Evolutionary conservation across 1,140 invertebrate species (phyloP).

Genomic region (Hyles vespertilio): DNA sequence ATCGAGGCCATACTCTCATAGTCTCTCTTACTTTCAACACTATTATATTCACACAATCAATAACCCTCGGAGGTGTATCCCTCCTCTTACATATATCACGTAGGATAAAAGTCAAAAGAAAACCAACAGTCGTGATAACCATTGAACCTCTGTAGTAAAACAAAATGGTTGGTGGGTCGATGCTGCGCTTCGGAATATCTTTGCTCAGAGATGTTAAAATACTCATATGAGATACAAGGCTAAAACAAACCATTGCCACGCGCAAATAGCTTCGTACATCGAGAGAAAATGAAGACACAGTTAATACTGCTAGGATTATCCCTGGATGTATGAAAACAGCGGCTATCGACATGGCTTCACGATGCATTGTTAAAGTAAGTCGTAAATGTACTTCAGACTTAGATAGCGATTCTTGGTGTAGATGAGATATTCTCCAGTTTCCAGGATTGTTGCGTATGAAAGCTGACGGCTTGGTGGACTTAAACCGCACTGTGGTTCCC

Average conservation of each 20-base stretch:
- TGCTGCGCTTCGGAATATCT: not conserved
- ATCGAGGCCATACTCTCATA: constrained; percentile 26
- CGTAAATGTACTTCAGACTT: not conserved
- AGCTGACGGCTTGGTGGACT: not conserved
- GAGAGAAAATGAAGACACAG: not conserved
- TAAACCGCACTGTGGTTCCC: constrained; percentile 13
- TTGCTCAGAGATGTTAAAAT: not conserved
- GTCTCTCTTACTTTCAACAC: constrained; percentile 21
- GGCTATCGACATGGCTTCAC: not conserved
- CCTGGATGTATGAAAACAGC: not conserved
- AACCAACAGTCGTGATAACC: not conserved
- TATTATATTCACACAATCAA: not conserved
- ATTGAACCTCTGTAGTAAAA: not conserved
- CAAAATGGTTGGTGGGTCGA: constrained; percentile 1
- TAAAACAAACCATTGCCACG: not conserved
- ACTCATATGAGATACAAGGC: not conserved
- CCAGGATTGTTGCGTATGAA: not conserved
- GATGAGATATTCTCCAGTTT: not conserved
- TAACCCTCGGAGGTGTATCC: not conserved
- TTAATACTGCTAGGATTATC: not conserved
- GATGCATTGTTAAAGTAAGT: not conserved
- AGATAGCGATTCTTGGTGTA: not conserved
- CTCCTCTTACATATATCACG: not conserved
- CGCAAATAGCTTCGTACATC: not conserved
- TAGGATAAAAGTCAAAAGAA: not conserved